Conservation (phyloP, 2,888 invertebrate species). For the Drosophila acutilabella region DNA sequence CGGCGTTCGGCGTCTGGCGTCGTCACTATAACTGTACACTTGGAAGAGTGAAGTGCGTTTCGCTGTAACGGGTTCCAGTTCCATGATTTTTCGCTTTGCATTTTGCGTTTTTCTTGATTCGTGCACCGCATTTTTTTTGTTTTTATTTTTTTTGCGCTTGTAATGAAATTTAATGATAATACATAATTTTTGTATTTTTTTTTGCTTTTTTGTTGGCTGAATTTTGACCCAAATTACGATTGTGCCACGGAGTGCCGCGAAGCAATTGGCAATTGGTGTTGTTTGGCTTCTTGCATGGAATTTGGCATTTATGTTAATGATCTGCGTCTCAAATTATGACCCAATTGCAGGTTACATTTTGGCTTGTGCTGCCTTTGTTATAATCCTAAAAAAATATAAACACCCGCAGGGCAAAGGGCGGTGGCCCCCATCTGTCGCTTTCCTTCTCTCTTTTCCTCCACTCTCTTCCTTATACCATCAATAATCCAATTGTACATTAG, state of each 20-base stretch:
- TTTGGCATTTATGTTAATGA: conserved; percentile 62
- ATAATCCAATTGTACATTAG: conserved; percentile 61
- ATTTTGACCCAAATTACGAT: conserved; percentile 79
- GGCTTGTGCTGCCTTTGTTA: conserved; percentile 37
- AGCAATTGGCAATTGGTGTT: conserved; percentile 41
- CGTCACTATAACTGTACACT: conserved; percentile 66
- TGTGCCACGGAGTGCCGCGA: conserved; percentile 43
- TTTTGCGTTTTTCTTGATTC: conserved; percentile 60
- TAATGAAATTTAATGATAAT: conserved; percentile 82
- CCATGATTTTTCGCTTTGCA: conserved; percentile 64
- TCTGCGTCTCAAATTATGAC: conserved; percentile 48
- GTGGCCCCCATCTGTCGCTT: neutral
- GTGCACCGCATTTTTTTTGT: conserved; percentile 20
- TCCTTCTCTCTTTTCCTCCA: neutral
- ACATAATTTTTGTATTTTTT: conserved; percentile 66
- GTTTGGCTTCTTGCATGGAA: conserved; percentile 34
- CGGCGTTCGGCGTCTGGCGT: conserved; percentile 18
- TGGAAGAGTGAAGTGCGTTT: conserved; percentile 73
- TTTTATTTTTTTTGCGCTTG: conserved; percentile 50
- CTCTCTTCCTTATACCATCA: conserved; percentile 20
- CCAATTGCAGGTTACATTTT: conserved; percentile 41
- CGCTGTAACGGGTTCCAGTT: conserved; percentile 73
- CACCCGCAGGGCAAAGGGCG: conserved; percentile 10
- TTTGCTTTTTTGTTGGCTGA: conserved; percentile 21
- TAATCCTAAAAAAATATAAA: conserved; percentile 32